phyloP scores from a whole-genome alignment of 2,888 invertebrate genomes.

The Eurytoma californica region DNA sequence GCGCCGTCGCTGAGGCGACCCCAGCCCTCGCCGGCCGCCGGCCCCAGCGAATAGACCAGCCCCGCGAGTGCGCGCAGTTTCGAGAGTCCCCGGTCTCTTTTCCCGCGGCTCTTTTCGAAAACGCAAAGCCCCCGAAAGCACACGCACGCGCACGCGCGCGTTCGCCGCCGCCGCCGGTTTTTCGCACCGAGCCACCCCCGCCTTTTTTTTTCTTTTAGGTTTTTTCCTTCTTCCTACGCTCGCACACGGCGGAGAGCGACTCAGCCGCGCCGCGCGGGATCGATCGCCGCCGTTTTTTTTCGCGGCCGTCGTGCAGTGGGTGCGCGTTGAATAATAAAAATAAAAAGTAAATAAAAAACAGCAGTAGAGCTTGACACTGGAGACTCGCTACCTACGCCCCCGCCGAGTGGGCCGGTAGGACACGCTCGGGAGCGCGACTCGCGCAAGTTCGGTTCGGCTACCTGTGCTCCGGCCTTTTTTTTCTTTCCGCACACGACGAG shows the following conservation, averaged over 20 bases:
- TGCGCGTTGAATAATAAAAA: background rate
- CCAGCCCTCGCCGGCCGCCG: background rate
- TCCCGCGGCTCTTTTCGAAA: background rate
- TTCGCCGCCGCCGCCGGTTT: conserved; percentile 1
- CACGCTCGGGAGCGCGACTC: no score
- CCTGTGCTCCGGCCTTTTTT: no score
- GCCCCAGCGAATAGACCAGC: background rate
- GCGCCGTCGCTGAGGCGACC: conserved; percentile 5
- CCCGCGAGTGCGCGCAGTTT: background rate
- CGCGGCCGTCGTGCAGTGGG: conserved; percentile 3
- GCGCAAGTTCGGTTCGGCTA: no score
- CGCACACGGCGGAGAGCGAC: no score
- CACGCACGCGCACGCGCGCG: background rate
- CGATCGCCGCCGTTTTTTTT: background rate
- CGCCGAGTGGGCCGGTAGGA: no score
- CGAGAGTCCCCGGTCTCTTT: no score
- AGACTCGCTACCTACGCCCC: no score
- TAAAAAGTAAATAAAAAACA: background rate
- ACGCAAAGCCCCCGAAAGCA: background rate
- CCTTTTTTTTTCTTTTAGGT: background rate
- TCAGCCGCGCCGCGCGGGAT: background rate
- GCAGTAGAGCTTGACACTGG: background rate
- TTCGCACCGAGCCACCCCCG: background rate
- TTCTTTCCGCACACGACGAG: background rate
- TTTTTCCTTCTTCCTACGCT: background rate